A percentile compares a stretch with the other conserved stretches of the same genome.
phyloP scores from a whole-genome alignment of 2,113 vertebrate species.

The Erythrocercus mccallii region DNA sequence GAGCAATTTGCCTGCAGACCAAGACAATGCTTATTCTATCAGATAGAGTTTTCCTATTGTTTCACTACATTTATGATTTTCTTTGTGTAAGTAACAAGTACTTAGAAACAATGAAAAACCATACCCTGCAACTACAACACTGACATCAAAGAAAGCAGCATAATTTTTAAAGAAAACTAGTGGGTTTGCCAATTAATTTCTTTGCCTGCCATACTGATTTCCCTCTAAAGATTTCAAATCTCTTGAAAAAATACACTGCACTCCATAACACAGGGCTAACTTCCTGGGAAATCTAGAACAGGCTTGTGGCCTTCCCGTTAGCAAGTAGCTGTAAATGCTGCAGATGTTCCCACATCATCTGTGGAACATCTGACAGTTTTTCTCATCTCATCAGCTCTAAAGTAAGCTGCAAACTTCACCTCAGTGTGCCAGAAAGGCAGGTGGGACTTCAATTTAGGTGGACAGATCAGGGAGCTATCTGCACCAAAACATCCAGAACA shows the following conservation, averaged over 20 bases:
- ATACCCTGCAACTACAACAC: not conserved
- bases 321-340: not conserved
- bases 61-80: not conserved
- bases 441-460: not conserved
- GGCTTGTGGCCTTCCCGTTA: not conserved
- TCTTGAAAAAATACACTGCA: not conserved
- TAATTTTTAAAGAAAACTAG: not conserved
- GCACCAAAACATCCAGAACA: not conserved
- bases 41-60: not conserved
- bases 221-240: not conserved
- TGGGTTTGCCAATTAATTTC: not conserved
- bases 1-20: not conserved
- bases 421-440: not conserved
- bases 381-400: not conserved
- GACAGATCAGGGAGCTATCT: not conserved
- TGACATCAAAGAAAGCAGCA: not conserved
- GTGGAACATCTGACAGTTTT: not conserved
- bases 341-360: not conserved
- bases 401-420: not conserved
- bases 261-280: rapidly evolving
- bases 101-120: not conserved
- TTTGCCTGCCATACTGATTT: not conserved
- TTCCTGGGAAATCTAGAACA: not conserved
- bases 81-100: not conserved
- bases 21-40: not conserved